Evolutionary conservation across 2,113 vertebrate species (phyloP), one percentile per base, ranked within the genome.

Genomic region (Heliornis fulica): DNA sequence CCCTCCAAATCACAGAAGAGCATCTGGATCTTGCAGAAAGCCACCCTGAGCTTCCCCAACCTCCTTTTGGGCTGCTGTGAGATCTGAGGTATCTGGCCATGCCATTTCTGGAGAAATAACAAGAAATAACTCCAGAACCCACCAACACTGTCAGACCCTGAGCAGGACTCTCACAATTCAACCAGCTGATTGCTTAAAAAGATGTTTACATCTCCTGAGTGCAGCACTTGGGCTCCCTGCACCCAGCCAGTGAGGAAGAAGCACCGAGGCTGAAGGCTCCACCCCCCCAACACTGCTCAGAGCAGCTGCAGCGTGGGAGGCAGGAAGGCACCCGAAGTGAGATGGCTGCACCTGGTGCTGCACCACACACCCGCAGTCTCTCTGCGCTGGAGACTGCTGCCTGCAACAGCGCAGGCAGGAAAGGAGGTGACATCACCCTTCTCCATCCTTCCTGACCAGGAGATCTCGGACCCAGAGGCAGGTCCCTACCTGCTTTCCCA

Each of bases 281-380:
- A n/a, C n/a, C n/a, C 18, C 32, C 45, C 54, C 3, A 2, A 14
- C 3, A 21, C 1, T n/a, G 74, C 78, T 87, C 8, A 2, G 66
- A 72, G 75, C 69, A 53, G 85, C 77, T 18, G 81, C 81, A 59
- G 74, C 6, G 2, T 13, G 66, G 0, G 1, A 79, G 48, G 59
- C 53, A 85, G 78, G 69, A 57, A 34, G 81, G 69, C 25, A 28
- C 2, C 83, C 3, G 1, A 10, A 66, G 56, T 0, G 19, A 68
- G 83, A 54, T 13, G 75, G 41, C 40, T 83, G 74, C 26, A 1
- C 78, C 74, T 56, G 76, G 4, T 8, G 59, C 90, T 82, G 94
- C 92, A 84, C 46, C 93, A 91, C 79, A 70, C 87, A 64, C 70
- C 69, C 38, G 32, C 94, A 65, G 54, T 54, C 61, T 32, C 61